phyloP scores from a whole-genome alignment of 2,888 invertebrate species.

The Tuta absoluta region DNA sequence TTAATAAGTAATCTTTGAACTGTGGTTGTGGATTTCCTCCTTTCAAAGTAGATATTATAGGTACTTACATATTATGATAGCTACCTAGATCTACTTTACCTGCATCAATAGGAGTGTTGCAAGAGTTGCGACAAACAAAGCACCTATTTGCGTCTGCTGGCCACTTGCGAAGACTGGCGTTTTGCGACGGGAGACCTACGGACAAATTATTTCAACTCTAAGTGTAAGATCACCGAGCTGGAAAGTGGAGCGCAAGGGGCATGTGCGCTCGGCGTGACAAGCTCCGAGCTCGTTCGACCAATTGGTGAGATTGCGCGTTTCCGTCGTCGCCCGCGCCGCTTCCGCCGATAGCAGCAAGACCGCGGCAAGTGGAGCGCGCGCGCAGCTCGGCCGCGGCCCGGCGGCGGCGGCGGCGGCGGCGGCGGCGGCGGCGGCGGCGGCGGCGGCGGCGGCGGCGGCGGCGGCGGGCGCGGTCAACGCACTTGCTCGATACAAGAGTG shows the following conservation, averaged over 20 bases:
- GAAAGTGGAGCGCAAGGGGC: conserved; percentile 54
- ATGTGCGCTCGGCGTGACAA: conserved; percentile 74
- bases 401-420: no score
- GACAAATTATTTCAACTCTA: no score
- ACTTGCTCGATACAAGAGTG: conserved; percentile 46
- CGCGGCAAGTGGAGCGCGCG: conserved; percentile 46
- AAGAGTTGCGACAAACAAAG: no score
- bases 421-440: no score
- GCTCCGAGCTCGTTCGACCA: conserved; percentile 54
- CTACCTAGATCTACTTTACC: no score
- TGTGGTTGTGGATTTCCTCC: conserved; percentile 46
- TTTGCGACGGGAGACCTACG: no score
- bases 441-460: no score
- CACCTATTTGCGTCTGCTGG: no score
- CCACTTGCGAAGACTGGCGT: no score
- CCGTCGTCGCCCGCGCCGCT: conserved; percentile 69
- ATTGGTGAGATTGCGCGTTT: conserved; percentile 80
- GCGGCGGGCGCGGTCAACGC: conserved; percentile 75
- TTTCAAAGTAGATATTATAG: conserved; percentile 39
- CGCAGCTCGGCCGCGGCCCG: conserved; percentile 34
- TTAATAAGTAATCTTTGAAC: conserved; percentile 23
- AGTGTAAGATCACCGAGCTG: conserved; percentile 40
- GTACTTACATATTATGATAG: not conserved
- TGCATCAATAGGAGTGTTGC: no score
- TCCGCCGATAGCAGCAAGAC: conserved; percentile 78